Percentiles rank a stretch among this genome's conserved stretches.
Evolutionary conservation across 2,888 invertebrate species (phyloP).

Genomic region (Micoletzkya japonica): DNA sequence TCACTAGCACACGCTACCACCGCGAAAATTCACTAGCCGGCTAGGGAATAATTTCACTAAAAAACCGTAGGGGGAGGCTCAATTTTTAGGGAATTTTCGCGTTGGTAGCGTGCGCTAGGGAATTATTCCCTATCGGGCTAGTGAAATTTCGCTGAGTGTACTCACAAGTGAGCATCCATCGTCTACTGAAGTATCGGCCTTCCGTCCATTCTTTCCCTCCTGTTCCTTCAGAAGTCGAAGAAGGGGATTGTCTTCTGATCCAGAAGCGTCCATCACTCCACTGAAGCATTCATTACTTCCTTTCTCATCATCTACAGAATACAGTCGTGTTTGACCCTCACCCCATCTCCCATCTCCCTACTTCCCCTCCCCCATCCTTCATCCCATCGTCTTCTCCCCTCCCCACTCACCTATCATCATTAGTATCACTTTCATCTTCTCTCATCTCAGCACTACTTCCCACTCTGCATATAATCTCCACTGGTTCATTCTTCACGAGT

Average conservation of each 20-base stretch:
- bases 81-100: no score
- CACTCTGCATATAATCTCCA: constrained; percentile 21
- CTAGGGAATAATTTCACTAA: no score
- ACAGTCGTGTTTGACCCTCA: no score
- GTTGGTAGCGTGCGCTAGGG: no score
- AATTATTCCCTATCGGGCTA: no score
- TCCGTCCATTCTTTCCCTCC: constrained; percentile 12
- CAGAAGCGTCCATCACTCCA: constrained; percentile 21
- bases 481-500: not conserved
- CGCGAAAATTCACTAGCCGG: no score
- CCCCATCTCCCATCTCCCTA: no score
- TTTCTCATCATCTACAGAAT: no score
- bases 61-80: no score
- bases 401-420: constrained; percentile 17
- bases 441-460: constrained; percentile 8
- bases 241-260: constrained; percentile 24
- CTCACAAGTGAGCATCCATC: constrained; percentile 12
- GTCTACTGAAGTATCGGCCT: constrained; percentile 9
- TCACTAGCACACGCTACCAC: no score
- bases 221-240: constrained; percentile 20
- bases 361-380: no score
- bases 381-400: no score
- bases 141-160: not conserved
- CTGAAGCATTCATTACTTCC: constrained; percentile 7
- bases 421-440: constrained; percentile 15